Evolutionary conservation across 1,140 invertebrate genomes (phyloP).

Genomic region (Plectrocnemia conspersa): DNA sequence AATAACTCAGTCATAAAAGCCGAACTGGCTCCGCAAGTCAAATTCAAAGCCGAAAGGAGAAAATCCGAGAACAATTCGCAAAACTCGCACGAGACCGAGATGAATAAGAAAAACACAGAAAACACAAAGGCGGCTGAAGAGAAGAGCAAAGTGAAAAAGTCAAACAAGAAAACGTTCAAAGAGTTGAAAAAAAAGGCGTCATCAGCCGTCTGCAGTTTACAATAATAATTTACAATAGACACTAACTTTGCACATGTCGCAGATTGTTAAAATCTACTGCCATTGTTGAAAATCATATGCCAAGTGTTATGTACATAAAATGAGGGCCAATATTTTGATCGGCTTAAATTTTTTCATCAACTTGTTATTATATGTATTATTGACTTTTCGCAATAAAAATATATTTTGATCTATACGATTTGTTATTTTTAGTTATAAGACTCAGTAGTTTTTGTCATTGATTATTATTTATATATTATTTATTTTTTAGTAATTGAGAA

Average conservation of each 20-base stretch:
- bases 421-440: too few species aligned
- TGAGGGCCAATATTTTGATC: too few species aligned
- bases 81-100: slow-evolving; percentile 2
- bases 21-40: slow-evolving; percentile 21
- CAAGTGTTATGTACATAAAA: too few species aligned
- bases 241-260: too few species aligned
- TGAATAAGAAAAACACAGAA: slow-evolving; percentile 11
- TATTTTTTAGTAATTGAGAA: slow-evolving; percentile 89
- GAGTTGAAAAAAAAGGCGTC: slow-evolving; percentile 43
- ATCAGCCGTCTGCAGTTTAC: slow-evolving; percentile 45
- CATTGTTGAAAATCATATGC: too few species aligned
- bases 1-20: slow-evolving; percentile 29
- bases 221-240: too few species aligned
- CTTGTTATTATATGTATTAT: too few species aligned
- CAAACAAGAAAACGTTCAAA: slow-evolving; percentile 43
- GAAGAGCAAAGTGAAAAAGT: slow-evolving; percentile 14
- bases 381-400: too few species aligned
- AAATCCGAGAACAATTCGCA: slow-evolving; percentile 7
- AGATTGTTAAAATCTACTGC: too few species aligned
- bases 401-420: too few species aligned
- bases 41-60: slow-evolving; percentile 8
- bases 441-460: too few species aligned
- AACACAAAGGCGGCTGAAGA: background rate
- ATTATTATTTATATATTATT: slow-evolving; percentile 13
- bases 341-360: too few species aligned